phyloP scores from a whole-genome alignment of 2,113 vertebrate species.

The Eublepharis macularius region DNA sequence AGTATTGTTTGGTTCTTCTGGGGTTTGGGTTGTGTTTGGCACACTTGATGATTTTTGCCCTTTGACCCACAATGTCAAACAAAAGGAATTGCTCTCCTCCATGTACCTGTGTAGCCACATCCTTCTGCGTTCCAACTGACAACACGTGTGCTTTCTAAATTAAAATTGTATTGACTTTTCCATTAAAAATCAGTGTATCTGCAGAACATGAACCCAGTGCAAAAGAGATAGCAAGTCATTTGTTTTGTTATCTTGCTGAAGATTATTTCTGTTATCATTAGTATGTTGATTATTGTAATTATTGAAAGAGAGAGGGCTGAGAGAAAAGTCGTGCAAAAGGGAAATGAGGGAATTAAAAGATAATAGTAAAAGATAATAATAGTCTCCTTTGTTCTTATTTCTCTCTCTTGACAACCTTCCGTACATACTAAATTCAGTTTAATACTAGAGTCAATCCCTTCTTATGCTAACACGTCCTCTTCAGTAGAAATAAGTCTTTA shows the following conservation, averaged over 20 bases:
- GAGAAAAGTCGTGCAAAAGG: slow-evolving; percentile 47
- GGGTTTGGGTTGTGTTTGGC: neutral
- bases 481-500: slow-evolving; percentile 52
- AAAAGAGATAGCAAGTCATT: slow-evolving; percentile 62
- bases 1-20: slow-evolving; percentile 34
- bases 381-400: slow-evolving; percentile 66
- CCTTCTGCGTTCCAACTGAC: slow-evolving; percentile 54
- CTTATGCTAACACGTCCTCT: slow-evolving; percentile 48
- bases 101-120: slow-evolving; percentile 25
- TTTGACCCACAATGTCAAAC: slow-evolving; percentile 41
- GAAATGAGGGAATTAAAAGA: slow-evolving; percentile 65
- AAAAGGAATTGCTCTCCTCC: slow-evolving; percentile 24
- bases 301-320: slow-evolving; percentile 67
- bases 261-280: slow-evolving; percentile 73
- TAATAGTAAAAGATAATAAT: slow-evolving; percentile 70
- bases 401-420: slow-evolving; percentile 57
- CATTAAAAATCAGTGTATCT: slow-evolving; percentile 59
- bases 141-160: slow-evolving; percentile 61
- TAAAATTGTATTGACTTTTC: slow-evolving; percentile 72
- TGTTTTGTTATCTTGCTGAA: slow-evolving; percentile 71
- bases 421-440: slow-evolving; percentile 59
- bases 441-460: slow-evolving; percentile 46
- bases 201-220: slow-evolving; percentile 54
- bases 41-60: slow-evolving; percentile 15
- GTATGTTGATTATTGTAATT: slow-evolving; percentile 73